These are phyloP conservation scores for Indicator indicator DNA, from an alignment of 2,113 vertebrate species.

Conservation along the genomic window DNA sequence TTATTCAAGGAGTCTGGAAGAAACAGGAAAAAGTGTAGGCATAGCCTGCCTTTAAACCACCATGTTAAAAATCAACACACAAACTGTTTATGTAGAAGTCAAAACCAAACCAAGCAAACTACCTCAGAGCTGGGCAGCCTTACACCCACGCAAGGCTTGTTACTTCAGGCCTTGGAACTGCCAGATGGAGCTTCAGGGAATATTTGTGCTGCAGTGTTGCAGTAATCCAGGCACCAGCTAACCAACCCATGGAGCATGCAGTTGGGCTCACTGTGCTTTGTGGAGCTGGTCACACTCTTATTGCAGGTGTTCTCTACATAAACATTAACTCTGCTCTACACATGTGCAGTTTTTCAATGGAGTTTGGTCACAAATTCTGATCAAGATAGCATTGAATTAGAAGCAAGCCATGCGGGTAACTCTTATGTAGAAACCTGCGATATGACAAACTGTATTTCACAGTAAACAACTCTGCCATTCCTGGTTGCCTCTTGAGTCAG, in stretches of 20 bases:
- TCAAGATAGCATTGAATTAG: background rate
- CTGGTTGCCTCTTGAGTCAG: background rate
- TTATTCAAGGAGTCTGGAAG: background rate
- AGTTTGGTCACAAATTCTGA: background rate
- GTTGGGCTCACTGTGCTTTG: background rate
- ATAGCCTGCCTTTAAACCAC: background rate
- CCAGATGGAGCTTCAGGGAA: background rate
- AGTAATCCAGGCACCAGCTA: background rate
- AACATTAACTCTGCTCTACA: slow-evolving; percentile 2
- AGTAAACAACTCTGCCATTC: background rate
- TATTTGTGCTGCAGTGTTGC: background rate
- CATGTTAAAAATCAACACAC: background rate
- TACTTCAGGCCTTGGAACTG: slow-evolving; percentile 4
- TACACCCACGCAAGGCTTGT: background rate
- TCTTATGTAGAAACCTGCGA: background rate
- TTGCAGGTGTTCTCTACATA: background rate
- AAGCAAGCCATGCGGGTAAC: background rate
- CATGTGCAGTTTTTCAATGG: background rate
- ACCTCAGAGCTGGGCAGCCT: slow-evolving; percentile 27
- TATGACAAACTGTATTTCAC: background rate
- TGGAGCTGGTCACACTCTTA: background rate
- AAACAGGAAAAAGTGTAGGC: background rate
- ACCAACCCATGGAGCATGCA: accelerated
- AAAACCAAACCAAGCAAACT: slow-evolving; percentile 36
- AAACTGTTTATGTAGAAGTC: slow-evolving; percentile 3